These are phyloP conservation scores for Pandemis cinnamomeana DNA, from an alignment of 2,888 invertebrate genomes.

Conservation along the genomic window DNA sequence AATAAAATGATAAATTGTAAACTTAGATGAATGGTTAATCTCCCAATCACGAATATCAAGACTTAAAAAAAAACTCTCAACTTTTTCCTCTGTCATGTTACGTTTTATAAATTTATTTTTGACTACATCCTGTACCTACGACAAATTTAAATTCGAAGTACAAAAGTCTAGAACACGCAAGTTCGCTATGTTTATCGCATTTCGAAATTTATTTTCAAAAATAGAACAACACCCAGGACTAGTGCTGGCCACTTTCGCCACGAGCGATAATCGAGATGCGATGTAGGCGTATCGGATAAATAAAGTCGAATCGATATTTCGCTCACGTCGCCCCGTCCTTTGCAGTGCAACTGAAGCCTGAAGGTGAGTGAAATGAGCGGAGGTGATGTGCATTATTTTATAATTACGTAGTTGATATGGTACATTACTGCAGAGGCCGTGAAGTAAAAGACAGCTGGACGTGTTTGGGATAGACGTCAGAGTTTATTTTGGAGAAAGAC, in stretches of 20 bases:
- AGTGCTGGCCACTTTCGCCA: conserved; percentile 51
- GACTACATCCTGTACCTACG: neutral
- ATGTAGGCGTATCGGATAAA: conserved; percentile 61
- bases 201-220: conserved; percentile 10
- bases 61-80: no score
- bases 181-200: neutral
- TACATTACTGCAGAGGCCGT: no score
- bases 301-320: conserved; percentile 64
- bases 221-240: conserved; percentile 12
- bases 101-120: no score
- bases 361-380: conserved; percentile 46
- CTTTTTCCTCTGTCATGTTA: no score
- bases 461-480: no score
- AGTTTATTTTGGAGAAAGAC: no score
- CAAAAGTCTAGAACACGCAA: neutral
- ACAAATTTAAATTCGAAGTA: no score
- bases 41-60: neutral
- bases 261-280: conserved; percentile 61
- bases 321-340: conserved; percentile 67
- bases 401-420: neutral
- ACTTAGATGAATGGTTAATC: neutral
- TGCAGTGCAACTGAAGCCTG: conserved; percentile 54
- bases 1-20: neutral
- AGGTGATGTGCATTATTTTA: neutral
- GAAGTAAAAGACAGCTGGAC: no score